phyloP scores from a whole-genome alignment of 2,113 vertebrate species.

The Cyprinodon brontotheroides region DNA sequence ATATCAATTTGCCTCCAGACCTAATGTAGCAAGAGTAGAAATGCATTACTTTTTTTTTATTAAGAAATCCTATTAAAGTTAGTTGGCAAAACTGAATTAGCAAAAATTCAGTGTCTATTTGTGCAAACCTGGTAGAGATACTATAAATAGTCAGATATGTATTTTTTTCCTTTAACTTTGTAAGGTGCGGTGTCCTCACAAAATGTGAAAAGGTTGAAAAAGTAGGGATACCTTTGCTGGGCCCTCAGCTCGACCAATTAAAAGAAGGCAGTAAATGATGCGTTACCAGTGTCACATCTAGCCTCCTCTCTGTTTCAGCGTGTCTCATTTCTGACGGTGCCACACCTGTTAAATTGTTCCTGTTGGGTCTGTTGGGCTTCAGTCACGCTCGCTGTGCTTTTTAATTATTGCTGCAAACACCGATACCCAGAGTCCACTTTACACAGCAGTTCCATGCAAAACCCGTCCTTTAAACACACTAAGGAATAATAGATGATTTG shows the following conservation, averaged over 20 bases:
- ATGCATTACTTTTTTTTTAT: too few species aligned
- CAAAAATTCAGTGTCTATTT: too few species aligned
- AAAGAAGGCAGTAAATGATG: not conserved
- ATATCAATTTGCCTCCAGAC: too few species aligned
- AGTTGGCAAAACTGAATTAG: too few species aligned
- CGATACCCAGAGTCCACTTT: slow-evolving; percentile 3
- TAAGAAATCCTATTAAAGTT: too few species aligned
- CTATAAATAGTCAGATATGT: too few species aligned
- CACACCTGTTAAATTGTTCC: slow-evolving; percentile 20
- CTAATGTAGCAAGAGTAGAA: too few species aligned
- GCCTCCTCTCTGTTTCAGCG: slow-evolving; percentile 17
- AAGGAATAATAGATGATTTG: not conserved
- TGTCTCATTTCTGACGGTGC: slow-evolving; percentile 11
- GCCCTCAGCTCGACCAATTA: not conserved
- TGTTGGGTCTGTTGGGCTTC: slow-evolving; percentile 21
- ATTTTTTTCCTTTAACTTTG: too few species aligned
- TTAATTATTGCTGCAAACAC: slow-evolving; percentile 32
- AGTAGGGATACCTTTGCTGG: not conserved
- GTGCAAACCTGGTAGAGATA: too few species aligned
- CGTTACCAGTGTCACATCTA: slow-evolving; percentile 2
- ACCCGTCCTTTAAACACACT: slow-evolving; percentile 19
- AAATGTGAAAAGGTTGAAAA: too few species aligned
- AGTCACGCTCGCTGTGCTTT: slow-evolving; percentile 5
- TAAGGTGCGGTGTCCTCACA: too few species aligned
- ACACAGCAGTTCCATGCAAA: slow-evolving; percentile 11